A percentile compares a stretch with the other conserved stretches of the same genome.
Conservation (phyloP, 2,888 invertebrate genomes). For the Stenurella melanura region DNA sequence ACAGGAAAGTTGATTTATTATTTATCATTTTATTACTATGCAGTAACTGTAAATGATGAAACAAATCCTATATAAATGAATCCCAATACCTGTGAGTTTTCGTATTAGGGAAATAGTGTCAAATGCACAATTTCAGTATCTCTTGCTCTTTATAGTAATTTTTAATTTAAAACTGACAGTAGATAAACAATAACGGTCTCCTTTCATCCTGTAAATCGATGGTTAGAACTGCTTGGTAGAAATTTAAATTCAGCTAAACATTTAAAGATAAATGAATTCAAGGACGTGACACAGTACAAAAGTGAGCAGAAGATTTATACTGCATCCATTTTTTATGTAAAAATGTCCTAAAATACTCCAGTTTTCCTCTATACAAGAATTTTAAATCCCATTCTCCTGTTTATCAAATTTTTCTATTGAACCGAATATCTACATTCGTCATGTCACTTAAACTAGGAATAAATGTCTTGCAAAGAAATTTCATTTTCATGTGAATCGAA, state of each 20-base stretch:
- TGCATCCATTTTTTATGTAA: background rate
- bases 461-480: slow-evolving; percentile 50
- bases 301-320: background rate
- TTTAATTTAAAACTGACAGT: no score
- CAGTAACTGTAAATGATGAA: no score
- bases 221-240: background rate
- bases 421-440: slow-evolving; percentile 40
- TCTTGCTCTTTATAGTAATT: no score
- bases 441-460: slow-evolving; percentile 40
- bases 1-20: no score
- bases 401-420: slow-evolving; percentile 39
- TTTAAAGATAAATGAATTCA: background rate
- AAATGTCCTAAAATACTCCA: background rate
- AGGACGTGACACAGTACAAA: background rate
- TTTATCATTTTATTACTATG: no score
- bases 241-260: background rate
- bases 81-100: no score
- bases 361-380: background rate
- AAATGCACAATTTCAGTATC: no score
- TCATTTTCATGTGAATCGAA: slow-evolving; percentile 55
- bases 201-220: background rate
- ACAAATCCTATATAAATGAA: no score
- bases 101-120: no score
- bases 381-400: slow-evolving; percentile 19
- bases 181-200: no score